These are phyloP conservation scores for Ovis aries DNA, from an alignment of 2,113 vertebrate species.

Conservation along the genomic window DNA sequence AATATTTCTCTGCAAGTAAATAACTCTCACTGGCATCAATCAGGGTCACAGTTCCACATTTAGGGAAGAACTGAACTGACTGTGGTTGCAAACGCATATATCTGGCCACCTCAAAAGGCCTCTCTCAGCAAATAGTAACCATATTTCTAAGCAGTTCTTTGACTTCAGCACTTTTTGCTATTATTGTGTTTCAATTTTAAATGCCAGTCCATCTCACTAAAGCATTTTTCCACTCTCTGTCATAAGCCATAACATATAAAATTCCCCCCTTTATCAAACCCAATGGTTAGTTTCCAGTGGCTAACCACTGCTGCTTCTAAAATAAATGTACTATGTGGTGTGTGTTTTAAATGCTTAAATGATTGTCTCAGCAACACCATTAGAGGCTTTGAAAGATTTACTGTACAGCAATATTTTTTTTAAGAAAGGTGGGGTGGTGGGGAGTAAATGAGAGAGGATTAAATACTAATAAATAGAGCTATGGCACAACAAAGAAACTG, in stretches of 20 bases:
- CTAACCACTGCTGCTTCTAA: conserved; percentile 40
- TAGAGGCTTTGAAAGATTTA: conserved; percentile 20
- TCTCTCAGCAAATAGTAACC: conserved; percentile 59
- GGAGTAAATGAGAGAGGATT: not conserved
- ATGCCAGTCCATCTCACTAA: conserved; percentile 16
- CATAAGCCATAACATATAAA: conserved; percentile 51
- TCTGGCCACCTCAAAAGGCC: conserved; percentile 30
- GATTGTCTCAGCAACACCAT: not conserved
- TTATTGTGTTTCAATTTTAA: conserved; percentile 50
- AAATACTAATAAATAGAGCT: conserved; percentile 10
- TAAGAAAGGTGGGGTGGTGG: not conserved
- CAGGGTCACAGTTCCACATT: not conserved
- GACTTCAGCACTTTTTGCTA: conserved; percentile 57
- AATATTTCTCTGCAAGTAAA: not conserved
- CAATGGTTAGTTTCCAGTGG: conserved; percentile 22
- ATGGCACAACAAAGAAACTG: not conserved
- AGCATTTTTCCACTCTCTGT: conserved; percentile 62
- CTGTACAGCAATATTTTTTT: not conserved
- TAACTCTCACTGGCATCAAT: conserved; percentile 9
- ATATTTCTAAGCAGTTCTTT: conserved; percentile 46
- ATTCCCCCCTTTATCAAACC: conserved; percentile 24
- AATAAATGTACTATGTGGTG: not conserved
- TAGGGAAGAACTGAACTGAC: not conserved
- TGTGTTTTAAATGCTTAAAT: conserved; percentile 37
- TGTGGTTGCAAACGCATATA: conserved; percentile 2